Conservation (phyloP, 2,113 vertebrate genomes). For the Narcine bancroftii region DNA sequence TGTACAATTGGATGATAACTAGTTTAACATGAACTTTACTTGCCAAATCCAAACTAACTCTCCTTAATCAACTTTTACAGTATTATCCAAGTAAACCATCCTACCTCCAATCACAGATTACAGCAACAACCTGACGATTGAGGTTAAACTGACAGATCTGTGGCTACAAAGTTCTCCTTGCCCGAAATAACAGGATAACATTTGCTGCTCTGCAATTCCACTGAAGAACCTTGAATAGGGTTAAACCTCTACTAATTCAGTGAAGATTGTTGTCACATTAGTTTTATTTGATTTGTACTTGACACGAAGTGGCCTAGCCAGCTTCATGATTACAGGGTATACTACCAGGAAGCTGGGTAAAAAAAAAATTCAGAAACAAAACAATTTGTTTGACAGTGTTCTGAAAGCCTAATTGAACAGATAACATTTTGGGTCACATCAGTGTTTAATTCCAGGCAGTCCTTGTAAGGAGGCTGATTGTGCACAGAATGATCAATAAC, state of each 20-base stretch:
- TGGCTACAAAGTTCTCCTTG: background rate
- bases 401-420: background rate
- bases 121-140: background rate
- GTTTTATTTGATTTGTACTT: background rate
- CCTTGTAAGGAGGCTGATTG: background rate
- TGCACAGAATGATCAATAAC: slow-evolving; percentile 23
- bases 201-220: background rate
- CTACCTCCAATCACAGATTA: background rate
- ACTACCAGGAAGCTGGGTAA: background rate
- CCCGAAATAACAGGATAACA: background rate
- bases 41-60: background rate
- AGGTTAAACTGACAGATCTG: background rate
- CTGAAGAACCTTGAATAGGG: background rate
- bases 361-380: background rate
- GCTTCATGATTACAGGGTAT: background rate
- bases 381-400: background rate
- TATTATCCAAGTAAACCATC: background rate
- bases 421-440: slow-evolving; percentile 1
- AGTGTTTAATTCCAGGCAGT: background rate
- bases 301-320: background rate
- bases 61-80: background rate
- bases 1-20: background rate
- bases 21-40: background rate
- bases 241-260: background rate
- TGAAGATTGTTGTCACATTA: background rate